Evolutionary conservation across 2,888 invertebrate genomes (phyloP), one percentile per base, ranked within the genome.

Genomic region (Leptothorax acervorum): DNA sequence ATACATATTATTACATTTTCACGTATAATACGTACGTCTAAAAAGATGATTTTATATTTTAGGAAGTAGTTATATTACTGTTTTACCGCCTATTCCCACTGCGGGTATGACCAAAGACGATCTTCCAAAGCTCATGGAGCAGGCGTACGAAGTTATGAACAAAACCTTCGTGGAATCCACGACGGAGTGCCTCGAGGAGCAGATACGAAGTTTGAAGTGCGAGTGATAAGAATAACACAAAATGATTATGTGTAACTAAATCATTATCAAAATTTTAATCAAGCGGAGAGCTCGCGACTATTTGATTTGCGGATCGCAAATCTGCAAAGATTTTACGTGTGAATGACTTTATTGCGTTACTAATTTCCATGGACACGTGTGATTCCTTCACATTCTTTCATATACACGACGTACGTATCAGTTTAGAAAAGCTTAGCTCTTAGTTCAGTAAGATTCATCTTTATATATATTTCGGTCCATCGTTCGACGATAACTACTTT

Each of bases 11-110:
- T 70, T 51, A 71, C 23, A 55, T 71, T 23, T 39, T 55, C n/a
- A 35, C 23, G 0, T 42, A 15, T n/a, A 5, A 51, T 9, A 23
- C 9, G 0, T 45, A 23, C 5, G 9, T 63, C 18, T 62, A 39
- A 42, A 73, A 79, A 39, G 42, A 60, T 82, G 23, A 81, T 28
- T 79, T 70, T 79, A 63, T 78, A 53, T 74, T 63, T 90, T 95
- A 96, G 97, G 97, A 51, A 96, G 96, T 88, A 96, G 97, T 87
- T 96, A 97, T 73, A 96, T 98, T 83, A 96, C 97, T 51, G 97
- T 98, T 92, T 94, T 98, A 89, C 98, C 98, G 0, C 95, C 97
- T 86, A 97, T 98, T 86, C 95, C 96, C 87, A 97, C 98, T 0
- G 95, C 96, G 84, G 96, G 96, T 53, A 95, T 96, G 91, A 95